phyloP scores from a whole-genome alignment of 2,797 vertebrate genomes.

The Masticophis lateralis region DNA sequence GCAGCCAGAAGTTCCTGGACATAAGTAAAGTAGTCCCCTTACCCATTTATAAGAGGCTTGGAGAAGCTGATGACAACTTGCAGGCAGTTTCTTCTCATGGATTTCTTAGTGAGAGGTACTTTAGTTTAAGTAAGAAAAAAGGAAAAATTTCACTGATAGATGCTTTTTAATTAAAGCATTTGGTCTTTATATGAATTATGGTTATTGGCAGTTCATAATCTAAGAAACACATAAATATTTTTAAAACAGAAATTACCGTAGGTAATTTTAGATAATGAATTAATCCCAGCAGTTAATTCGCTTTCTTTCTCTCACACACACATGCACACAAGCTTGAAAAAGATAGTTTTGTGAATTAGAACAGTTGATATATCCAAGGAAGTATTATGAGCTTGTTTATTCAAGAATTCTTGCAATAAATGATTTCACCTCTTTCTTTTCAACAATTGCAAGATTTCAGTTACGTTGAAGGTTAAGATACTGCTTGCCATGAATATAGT shows the following conservation, averaged over 20 bases:
- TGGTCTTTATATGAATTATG: slow-evolving; percentile 14
- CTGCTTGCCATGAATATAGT: slow-evolving; percentile 1
- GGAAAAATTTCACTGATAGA: slow-evolving; percentile 6
- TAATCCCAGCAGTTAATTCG: background rate
- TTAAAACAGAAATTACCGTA: background rate
- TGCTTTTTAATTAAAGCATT: slow-evolving; percentile 57
- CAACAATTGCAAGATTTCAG: background rate
- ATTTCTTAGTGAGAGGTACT: background rate
- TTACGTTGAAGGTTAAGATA: background rate
- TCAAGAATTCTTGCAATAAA: slow-evolving; percentile 25
- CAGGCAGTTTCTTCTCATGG: background rate
- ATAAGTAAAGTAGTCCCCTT: slow-evolving; percentile 23
- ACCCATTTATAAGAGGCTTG: slow-evolving; percentile 69
- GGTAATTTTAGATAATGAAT: background rate
- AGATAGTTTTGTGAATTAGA: slow-evolving; percentile 28
- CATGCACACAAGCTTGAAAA: background rate
- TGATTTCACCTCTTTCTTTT: slow-evolving; percentile 31
- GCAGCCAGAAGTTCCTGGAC: background rate
- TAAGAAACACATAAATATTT: background rate
- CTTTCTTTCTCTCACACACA: background rate
- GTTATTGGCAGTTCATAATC: background rate
- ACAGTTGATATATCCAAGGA: slow-evolving; percentile 18
- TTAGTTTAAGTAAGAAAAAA: background rate
- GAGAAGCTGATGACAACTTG: slow-evolving; percentile 35
- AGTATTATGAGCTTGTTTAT: slow-evolving; percentile 16